Evolutionary conservation across 1,140 invertebrate genomes (phyloP).

Genomic region (Aphelenchoides besseyi): DNA sequence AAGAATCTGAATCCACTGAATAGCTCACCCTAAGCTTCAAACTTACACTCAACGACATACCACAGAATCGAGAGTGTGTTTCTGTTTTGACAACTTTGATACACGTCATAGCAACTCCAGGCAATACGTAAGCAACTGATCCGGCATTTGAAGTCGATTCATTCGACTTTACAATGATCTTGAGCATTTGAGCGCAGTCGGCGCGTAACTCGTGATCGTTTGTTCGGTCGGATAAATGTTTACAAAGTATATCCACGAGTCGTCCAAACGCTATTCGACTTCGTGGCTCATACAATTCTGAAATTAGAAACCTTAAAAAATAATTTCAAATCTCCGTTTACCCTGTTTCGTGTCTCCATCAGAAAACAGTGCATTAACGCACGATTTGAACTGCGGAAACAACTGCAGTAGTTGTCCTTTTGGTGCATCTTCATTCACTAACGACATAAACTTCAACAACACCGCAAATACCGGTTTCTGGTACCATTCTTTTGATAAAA

Average conservation of each 20-base stretch:
- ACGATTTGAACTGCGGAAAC: constrained; percentile 5
- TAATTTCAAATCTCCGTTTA: background rate
- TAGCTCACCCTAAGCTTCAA: background rate
- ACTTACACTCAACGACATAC: constrained; percentile 1
- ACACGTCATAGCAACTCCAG: constrained; percentile 15
- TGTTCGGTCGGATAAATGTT: background rate
- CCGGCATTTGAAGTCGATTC: background rate
- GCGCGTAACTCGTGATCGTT: background rate
- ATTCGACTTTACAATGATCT: constrained; percentile 3
- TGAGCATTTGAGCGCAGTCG: background rate
- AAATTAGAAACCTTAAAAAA: constrained; percentile 13
- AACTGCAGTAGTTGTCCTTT: background rate
- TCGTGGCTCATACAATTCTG: background rate
- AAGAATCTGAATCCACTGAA: constrained; percentile 2
- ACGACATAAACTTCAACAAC: background rate
- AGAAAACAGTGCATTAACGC: background rate
- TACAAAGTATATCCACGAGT: background rate
- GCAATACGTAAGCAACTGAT: constrained; percentile 13
- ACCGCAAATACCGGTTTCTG: background rate
- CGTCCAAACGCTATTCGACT: background rate
- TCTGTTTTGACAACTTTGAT: background rate
- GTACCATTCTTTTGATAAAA: background rate
- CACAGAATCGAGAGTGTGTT: background rate
- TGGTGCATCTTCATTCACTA: background rate
- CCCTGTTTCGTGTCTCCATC: background rate